phyloP scores from a whole-genome alignment of 2,888 invertebrate species.

The Plagiodera versicolora region DNA sequence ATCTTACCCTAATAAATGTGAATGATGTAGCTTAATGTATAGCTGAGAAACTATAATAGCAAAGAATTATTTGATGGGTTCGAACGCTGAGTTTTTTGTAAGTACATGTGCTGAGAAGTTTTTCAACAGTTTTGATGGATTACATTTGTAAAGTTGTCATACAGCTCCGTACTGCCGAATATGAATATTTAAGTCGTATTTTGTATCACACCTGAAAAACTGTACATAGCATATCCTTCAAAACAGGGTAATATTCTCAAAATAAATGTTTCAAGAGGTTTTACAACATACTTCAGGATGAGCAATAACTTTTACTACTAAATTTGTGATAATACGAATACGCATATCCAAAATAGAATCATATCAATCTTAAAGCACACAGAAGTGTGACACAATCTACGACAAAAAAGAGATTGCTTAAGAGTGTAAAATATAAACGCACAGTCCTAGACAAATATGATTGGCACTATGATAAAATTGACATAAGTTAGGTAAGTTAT shows the following conservation, averaged over 20 bases:
- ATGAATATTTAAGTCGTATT: slow-evolving; percentile 18
- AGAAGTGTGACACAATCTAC: not conserved
- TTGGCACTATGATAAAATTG: slow-evolving; percentile 38
- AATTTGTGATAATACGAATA: too few species aligned
- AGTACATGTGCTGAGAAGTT: slow-evolving; percentile 29
- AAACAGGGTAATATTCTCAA: too few species aligned
- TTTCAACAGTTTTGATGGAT: slow-evolving; percentile 34
- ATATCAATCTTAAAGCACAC: not conserved
- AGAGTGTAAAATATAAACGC: slow-evolving; percentile 45
- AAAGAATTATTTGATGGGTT: slow-evolving; percentile 31
- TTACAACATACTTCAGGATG: too few species aligned
- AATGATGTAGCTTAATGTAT: slow-evolving; percentile 39
- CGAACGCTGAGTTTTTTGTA: slow-evolving; percentile 17
- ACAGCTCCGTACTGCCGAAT: slow-evolving; percentile 50
- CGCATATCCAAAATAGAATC: not conserved
- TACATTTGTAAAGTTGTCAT: slow-evolving; percentile 43
- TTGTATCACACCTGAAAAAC: slow-evolving; percentile 23
- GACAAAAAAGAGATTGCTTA: slow-evolving; percentile 32
- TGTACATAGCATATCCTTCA: not conserved
- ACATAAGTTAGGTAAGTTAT: slow-evolving; percentile 37
- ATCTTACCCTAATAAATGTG: slow-evolving; percentile 31
- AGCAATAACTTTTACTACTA: too few species aligned
- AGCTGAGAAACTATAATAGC: slow-evolving; percentile 27
- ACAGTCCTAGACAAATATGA: slow-evolving; percentile 52
- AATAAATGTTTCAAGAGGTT: too few species aligned